Conservation (phyloP, 2,113 vertebrate genomes). For the Montifringilla adamsi region DNA sequence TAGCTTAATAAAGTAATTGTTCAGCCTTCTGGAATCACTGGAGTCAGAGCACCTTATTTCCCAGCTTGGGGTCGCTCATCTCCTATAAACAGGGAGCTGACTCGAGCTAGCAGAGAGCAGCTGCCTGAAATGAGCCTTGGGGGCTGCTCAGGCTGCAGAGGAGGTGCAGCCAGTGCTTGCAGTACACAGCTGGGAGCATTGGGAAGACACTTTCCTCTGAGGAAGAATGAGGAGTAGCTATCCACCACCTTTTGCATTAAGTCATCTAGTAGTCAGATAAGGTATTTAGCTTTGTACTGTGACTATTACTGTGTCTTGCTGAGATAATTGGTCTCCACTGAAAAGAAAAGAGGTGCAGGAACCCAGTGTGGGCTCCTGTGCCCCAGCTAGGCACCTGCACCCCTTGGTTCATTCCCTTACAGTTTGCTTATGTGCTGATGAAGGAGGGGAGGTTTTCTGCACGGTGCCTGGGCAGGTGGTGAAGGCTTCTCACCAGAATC, state of each 20-base stretch:
- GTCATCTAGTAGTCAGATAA: not conserved
- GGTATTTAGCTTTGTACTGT: not conserved
- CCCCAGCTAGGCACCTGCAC: not conserved
- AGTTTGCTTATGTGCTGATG: not conserved
- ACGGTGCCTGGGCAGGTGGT: fast-evolving
- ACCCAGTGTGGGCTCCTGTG: fast-evolving
- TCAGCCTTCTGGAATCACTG: too few species aligned
- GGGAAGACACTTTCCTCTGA: not conserved
- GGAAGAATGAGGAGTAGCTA: not conserved
- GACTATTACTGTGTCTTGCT: not conserved
- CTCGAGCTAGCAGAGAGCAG: fast-evolving
- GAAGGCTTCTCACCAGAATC: not conserved
- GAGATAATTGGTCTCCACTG: not conserved
- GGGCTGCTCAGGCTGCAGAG: not conserved
- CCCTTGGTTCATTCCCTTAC: not conserved
- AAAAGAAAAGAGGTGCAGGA: not conserved
- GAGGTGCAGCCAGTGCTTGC: not conserved
- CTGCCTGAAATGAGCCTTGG: not conserved
- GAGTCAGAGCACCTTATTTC: too few species aligned
- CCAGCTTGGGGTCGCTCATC: too few species aligned
- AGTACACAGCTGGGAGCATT: not conserved
- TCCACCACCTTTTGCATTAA: not conserved
- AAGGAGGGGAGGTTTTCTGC: not conserved
- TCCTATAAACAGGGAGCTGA: not conserved
- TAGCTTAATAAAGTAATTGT: too few species aligned